phyloP scores from a whole-genome alignment of 1,140 invertebrate genomes.

The Armadillidium nasatum region DNA sequence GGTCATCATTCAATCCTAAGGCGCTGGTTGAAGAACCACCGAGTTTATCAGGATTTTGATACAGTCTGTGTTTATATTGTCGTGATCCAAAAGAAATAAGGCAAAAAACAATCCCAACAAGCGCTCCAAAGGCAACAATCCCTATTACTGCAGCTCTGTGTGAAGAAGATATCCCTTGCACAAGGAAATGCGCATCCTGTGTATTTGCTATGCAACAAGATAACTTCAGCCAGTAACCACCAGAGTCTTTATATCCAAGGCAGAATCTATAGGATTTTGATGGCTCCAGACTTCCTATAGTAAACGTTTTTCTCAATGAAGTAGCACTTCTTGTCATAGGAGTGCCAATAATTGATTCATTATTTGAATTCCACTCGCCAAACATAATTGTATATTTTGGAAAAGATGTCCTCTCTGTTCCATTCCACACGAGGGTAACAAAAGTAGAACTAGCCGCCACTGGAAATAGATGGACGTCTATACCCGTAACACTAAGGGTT shows the following conservation, averaged over 20 bases:
- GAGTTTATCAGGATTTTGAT: slow-evolving; percentile 48
- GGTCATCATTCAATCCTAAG: not conserved
- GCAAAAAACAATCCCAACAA: slow-evolving; percentile 47
- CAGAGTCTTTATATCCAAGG: slow-evolving; percentile 48
- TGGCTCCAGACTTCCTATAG: slow-evolving; percentile 51
- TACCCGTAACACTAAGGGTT: slow-evolving; percentile 46
- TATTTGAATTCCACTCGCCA: slow-evolving; percentile 33
- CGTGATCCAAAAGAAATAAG: slow-evolving; percentile 46
- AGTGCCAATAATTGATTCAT: slow-evolving; percentile 48
- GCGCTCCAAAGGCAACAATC: slow-evolving; percentile 46
- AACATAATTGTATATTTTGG: slow-evolving; percentile 52
- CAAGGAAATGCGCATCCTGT: slow-evolving; percentile 44
- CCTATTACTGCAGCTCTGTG: slow-evolving; percentile 49
- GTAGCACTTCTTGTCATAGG: slow-evolving; percentile 47
- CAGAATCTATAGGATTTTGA: slow-evolving; percentile 53
- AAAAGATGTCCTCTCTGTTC: slow-evolving; percentile 50
- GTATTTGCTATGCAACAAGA: slow-evolving; percentile 50
- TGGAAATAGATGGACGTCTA: slow-evolving; percentile 50
- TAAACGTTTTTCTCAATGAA: slow-evolving; percentile 47
- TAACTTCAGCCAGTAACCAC: slow-evolving; percentile 47
- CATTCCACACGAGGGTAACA: slow-evolving; percentile 53
- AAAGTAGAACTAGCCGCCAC: slow-evolving; percentile 49
- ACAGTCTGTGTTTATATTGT: slow-evolving; percentile 49
- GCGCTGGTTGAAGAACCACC: not conserved
- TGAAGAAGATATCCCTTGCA: slow-evolving; percentile 48